Base-by-base conservation (phyloP, 2,113 vertebrate species). In the Micromys minutus region DNA sequence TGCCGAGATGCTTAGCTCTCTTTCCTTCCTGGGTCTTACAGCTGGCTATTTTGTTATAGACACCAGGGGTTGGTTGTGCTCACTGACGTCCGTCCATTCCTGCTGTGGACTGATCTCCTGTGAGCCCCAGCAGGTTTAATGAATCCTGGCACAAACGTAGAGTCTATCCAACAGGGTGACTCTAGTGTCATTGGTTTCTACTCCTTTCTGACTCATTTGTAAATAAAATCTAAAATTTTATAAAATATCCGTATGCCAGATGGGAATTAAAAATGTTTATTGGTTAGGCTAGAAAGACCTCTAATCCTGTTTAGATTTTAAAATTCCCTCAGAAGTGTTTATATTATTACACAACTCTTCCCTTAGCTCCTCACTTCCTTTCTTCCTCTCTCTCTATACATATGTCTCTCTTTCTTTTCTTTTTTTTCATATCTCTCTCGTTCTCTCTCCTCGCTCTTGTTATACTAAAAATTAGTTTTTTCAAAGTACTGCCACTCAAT, bases 141-240 rank as follows among this genome's bases (percentile, higher is more conserved):
- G 75, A 85, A 65, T 55, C 93, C 63, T 85, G 47, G 26, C 10
- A 10, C 22, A 87, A 84, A 29, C 17, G 24, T 75, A 69, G 95
- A 52, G 19, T 65, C 34, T 59, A 15, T 39, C 75, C 50, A 61
- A 39, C 42, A 42, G 21, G 76, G 12, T 42, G 65, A 42, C 1
- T 93, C 55, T 91, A 89, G 50, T 84, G 36, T 15, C 57, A 22
- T 29, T 92, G 55, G 69, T 39, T 75, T 76, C n/a, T 87, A 34
- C 34, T 87, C 19, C 36, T 89, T 94, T 93, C 45, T 87, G 87
- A 77, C 34, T 86, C 52, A 67, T 77, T 94, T 93, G 74, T 86
- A 67, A 45, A 67, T 26, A 45, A 90, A 92, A 5, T 85, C 34
- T 92, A 94, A 89, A 89, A 72, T 55, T 75, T 61, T 89, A 93